phyloP scores from a whole-genome alignment of 2,888 invertebrate species.

The Nomada goodeniana region DNA sequence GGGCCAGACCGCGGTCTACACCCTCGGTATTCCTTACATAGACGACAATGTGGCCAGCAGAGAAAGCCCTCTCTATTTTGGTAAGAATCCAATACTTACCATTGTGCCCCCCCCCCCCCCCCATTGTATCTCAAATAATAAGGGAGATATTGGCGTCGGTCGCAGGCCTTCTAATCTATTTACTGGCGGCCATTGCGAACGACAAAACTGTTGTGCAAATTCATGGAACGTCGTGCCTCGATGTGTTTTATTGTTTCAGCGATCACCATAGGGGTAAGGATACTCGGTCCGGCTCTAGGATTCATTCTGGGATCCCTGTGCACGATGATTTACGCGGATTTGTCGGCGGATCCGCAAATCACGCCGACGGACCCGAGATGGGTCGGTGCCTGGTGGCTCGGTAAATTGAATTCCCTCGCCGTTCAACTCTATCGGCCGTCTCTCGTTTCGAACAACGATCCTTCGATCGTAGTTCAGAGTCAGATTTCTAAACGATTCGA shows the following conservation, averaged over 20 bases:
- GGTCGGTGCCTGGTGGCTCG: conserved; percentile 99
- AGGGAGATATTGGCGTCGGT: background rate
- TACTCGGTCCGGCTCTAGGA: conserved; percentile 95
- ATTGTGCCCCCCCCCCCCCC: background rate
- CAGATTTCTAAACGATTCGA: background rate
- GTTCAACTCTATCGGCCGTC: too few species aligned
- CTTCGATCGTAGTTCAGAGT: background rate
- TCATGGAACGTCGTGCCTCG: background rate
- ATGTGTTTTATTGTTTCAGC: conserved; percentile 85
- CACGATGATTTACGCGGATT: conserved; percentile 94
- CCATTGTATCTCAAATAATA: background rate
- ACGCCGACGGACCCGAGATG: conserved; percentile 93
- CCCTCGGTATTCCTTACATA: conserved; percentile 96
- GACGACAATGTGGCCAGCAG: conserved; percentile 97
- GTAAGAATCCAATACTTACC: conserved; percentile 85
- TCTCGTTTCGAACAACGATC: background rate
- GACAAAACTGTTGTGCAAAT: background rate
- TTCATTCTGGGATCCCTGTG: conserved; percentile 96
- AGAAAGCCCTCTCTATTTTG: conserved; percentile 96
- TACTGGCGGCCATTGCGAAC: background rate
- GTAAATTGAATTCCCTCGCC: conserved; percentile 85
- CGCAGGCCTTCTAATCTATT: background rate
- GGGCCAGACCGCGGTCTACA: conserved; percentile 96
- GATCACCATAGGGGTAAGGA: conserved; percentile 95
- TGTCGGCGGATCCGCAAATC: conserved; percentile 90